These are phyloP conservation scores for Dicyrtoma fusca DNA, from an alignment of 2,888 invertebrate species.

Conservation along the genomic window DNA sequence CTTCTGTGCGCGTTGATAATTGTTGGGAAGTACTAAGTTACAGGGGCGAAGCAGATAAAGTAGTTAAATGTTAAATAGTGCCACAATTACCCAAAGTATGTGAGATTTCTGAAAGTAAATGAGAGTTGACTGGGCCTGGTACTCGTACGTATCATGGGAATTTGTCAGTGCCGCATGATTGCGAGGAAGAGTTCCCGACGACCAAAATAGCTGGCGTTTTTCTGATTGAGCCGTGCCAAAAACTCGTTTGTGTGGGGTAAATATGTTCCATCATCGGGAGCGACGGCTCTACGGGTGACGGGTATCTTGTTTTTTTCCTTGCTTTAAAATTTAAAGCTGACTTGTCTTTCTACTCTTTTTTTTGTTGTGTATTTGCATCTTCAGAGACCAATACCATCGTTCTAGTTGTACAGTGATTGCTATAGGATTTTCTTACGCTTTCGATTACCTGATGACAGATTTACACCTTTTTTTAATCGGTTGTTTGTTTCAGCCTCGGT, in stretches of 20 bases:
- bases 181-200: constrained; percentile 1
- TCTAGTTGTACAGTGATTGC: no score
- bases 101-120: no score
- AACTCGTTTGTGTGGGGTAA: constrained; percentile 12
- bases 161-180: constrained; percentile 40
- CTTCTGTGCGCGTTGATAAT: no score
- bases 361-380: background rate
- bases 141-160: constrained; percentile 41
- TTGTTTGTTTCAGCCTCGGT: constrained; percentile 30
- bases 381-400: no score
- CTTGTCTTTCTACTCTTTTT: background rate
- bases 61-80: no score
- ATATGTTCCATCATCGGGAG: constrained; percentile 12
- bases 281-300: constrained; percentile 1
- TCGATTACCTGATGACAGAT: constrained; percentile 42
- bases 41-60: no score
- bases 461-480: constrained; percentile 37
- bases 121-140: no score
- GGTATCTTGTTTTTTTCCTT: background rate
- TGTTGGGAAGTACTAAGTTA: no score
- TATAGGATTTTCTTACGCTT: constrained; percentile 11
- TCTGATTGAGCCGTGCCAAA: constrained; percentile 20
- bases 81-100: no score
- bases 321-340: background rate
- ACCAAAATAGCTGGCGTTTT: constrained; percentile 24